Evolutionary conservation across 2,113 vertebrate genomes (phyloP), one percentile per base, ranked within the genome.

Genomic region (Acanthisitta chloris): DNA sequence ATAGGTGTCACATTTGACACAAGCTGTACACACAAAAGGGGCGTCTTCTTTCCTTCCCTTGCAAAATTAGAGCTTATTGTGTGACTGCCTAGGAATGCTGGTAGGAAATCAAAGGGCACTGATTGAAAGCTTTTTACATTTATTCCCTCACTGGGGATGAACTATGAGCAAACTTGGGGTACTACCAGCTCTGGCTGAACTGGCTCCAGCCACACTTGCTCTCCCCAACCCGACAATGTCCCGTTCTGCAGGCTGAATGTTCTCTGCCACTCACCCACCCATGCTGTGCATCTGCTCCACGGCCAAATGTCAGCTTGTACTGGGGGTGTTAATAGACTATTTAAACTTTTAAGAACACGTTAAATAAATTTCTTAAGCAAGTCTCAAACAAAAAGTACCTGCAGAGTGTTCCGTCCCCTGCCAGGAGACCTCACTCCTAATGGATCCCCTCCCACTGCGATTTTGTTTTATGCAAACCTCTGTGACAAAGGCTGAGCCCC

Each of bases 241-340:
- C 29, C 31, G 2, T 93, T 46, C 38, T 31, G 71, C 85, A 88
- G 86, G 85, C 69, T 95, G 72, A 92, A 84, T 57, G 11, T 95
- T 94, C 91, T 96, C 93, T 81, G 91, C 85, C 86, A 43, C 74
- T 49, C 59, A 72, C 25, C n/a, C n/a, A n/a, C 77, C 78, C 91
- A 43, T 72, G 94, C 97, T 95, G 97, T 36, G 90, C 72, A 42
- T 94, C 92, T 82, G 74, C 96, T 96, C 67, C 18, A 58, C 83
- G 83, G 83, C 88, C 94, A 96, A 97, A 96, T 91, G 91, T 95
- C 93, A 95, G 61, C 86, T 90, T 65, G 62, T 40, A 40, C 94
- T 23, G 86, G 82, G 96, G 94, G 81, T 95, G 93, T 97, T 97
- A 92, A 96, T 97, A 96, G 10, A 95, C 76, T 92, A 91, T 90